A percentile compares a stretch with the other conserved stretches of the same genome.
Conservation (phyloP, 2,113 vertebrate genomes). For the Barbus barbus region DNA sequence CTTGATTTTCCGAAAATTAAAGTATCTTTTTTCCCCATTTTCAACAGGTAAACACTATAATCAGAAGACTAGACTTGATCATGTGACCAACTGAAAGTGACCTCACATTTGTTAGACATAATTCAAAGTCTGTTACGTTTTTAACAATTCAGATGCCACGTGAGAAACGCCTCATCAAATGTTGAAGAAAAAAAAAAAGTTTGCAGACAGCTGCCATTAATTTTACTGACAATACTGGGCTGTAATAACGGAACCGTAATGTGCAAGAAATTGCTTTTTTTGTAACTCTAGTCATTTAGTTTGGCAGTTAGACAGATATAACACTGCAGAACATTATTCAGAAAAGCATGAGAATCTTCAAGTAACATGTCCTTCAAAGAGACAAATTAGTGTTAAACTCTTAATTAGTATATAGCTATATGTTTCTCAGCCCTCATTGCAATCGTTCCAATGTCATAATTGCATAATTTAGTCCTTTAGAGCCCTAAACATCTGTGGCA, state of each 20-base stretch:
- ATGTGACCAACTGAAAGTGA: background rate
- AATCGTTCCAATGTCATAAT: no score
- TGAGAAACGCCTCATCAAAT: background rate
- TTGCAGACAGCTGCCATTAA: background rate
- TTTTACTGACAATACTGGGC: conserved; percentile 13
- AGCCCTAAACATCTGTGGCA: background rate
- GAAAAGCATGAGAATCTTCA: conserved; percentile 16
- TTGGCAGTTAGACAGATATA: conserved; percentile 19
- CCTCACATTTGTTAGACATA: conserved; percentile 15
- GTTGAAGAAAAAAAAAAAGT: background rate
- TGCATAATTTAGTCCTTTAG: background rate
- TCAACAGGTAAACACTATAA: background rate
- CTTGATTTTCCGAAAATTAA: background rate
- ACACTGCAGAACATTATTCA: background rate
- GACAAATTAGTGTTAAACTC: conserved; percentile 17
- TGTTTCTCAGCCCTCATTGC: background rate
- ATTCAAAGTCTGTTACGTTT: background rate
- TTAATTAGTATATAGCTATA: background rate
- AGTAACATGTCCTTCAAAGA: conserved; percentile 14
- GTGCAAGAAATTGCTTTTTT: background rate
- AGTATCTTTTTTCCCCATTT: background rate
- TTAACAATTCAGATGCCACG: no score
- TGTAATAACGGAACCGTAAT: background rate
- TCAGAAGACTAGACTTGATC: background rate
- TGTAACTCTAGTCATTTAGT: background rate